These are phyloP conservation scores for Palloptera scutellata DNA, from an alignment of 2,888 invertebrate genomes.

Conservation along the genomic window DNA sequence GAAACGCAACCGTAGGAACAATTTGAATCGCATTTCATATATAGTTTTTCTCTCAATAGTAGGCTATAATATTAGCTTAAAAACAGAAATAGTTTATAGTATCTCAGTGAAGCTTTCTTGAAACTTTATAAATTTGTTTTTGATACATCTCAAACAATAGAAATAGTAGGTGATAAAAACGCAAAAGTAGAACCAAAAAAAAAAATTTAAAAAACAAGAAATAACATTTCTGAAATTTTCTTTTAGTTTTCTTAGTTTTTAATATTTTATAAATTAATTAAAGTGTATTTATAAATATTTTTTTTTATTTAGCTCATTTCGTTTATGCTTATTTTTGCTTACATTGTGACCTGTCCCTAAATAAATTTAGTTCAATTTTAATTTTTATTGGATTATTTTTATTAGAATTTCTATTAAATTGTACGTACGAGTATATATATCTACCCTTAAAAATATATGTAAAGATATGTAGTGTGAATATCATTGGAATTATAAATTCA, in stretches of 20 bases:
- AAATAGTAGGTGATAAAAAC: constrained; percentile 24
- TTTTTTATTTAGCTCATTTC: constrained; percentile 31
- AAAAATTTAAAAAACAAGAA: constrained; percentile 36
- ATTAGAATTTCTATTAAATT: background rate
- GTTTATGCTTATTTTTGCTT: constrained; percentile 18
- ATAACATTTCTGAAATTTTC: constrained; percentile 41
- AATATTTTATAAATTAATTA: too few species aligned
- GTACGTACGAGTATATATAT: too few species aligned
- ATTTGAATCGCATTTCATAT: too few species aligned
- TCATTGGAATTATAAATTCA: too few species aligned
- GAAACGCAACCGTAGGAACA: too few species aligned
- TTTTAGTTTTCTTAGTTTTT: constrained; percentile 50
- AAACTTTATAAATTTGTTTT: constrained; percentile 2
- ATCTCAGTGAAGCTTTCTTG: too few species aligned
- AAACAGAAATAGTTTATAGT: too few species aligned
- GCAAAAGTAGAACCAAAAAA: constrained; percentile 25
- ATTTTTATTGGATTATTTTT: constrained; percentile 20
- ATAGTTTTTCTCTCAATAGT: too few species aligned
- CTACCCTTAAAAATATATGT: too few species aligned
- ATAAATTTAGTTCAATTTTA: constrained; percentile 36
- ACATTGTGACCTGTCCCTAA: constrained; percentile 31
- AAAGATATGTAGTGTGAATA: too few species aligned
- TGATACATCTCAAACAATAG: constrained; percentile 13
- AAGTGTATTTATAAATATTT: too few species aligned
- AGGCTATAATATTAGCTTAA: too few species aligned